Evolutionary conservation across 2,888 invertebrate genomes (phyloP).

Genomic region (Imbricaverruca yamaguchii): DNA sequence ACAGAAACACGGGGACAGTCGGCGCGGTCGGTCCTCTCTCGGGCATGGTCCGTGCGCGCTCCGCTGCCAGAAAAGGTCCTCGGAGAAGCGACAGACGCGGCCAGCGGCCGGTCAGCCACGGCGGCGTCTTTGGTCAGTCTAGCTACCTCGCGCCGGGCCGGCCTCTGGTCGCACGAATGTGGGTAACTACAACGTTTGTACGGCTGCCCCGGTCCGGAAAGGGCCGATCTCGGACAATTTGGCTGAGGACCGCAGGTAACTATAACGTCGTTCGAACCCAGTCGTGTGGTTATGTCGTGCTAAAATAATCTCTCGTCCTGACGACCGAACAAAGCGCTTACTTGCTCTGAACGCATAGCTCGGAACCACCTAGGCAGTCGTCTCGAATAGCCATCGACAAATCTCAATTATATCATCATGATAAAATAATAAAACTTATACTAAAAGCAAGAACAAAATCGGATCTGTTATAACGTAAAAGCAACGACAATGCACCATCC

Average conservation of each 20-base stretch:
- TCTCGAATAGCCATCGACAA: neutral
- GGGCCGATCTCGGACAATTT: too few relatives aligned
- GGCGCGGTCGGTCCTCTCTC: neutral
- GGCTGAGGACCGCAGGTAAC: too few relatives aligned
- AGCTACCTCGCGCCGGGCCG: neutral
- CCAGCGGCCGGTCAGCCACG: too few relatives aligned
- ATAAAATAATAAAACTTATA: conserved; percentile 12
- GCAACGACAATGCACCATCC: conserved; percentile 11
- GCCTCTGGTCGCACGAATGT: neutral
- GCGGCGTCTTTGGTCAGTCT: neutral
- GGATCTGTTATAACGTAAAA: conserved; percentile 8
- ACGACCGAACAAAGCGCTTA: neutral
- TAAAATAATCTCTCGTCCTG: conserved; percentile 11
- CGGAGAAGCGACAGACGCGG: neutral
- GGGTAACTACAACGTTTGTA: neutral
- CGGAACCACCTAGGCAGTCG: neutral
- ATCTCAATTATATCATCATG: neutral
- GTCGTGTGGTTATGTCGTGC: too few relatives aligned
- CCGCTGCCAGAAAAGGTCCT: neutral
- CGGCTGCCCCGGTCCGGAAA: neutral
- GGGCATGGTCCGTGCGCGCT: neutral
- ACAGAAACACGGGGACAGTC: neutral
- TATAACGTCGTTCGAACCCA: too few relatives aligned
- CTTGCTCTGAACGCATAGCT: conserved; percentile 1
- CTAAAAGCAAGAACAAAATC: conserved; percentile 8